These are phyloP conservation scores for Microcebus tavaratra DNA, from an alignment of 2,113 vertebrate species.

Conservation along the genomic window DNA sequence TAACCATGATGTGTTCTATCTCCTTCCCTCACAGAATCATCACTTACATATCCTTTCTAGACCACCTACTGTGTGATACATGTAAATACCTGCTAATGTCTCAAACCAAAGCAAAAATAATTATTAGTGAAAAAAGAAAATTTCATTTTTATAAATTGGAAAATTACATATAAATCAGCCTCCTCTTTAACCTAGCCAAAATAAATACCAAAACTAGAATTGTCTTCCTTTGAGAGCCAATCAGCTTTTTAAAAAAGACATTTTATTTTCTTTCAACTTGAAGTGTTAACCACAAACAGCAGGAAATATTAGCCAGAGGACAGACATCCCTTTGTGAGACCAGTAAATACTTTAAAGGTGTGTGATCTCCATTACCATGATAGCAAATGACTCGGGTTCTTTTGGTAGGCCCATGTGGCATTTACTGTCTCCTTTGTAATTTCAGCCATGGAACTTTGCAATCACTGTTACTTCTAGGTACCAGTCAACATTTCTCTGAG, in stretches of 20 bases:
- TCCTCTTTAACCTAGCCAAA: not conserved
- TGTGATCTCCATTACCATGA: not conserved
- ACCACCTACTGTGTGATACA: not conserved
- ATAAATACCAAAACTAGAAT: not conserved
- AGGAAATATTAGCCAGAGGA: not conserved
- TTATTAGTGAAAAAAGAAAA: not conserved
- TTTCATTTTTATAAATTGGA: not conserved
- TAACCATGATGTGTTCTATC: not conserved
- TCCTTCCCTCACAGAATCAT: not conserved
- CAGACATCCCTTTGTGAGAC: not conserved
- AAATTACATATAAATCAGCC: not conserved
- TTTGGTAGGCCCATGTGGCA: not conserved
- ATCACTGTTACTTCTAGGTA: not conserved
- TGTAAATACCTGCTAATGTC: not conserved
- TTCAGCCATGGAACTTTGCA: not conserved
- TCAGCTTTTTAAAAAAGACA: not conserved
- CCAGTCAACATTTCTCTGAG: not conserved
- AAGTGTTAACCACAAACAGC: not conserved
- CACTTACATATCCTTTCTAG: not conserved
- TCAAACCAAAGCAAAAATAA: not conserved
- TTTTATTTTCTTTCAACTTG: not conserved
- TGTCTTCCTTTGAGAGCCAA: not conserved
- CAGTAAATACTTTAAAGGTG: not conserved
- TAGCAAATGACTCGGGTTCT: not conserved
- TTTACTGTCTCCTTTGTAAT: not conserved